A percentile compares a stretch with the other conserved stretches of the same genome.
phyloP scores from a whole-genome alignment of 2,888 invertebrate species.

The Embidobia sp. region DNA sequence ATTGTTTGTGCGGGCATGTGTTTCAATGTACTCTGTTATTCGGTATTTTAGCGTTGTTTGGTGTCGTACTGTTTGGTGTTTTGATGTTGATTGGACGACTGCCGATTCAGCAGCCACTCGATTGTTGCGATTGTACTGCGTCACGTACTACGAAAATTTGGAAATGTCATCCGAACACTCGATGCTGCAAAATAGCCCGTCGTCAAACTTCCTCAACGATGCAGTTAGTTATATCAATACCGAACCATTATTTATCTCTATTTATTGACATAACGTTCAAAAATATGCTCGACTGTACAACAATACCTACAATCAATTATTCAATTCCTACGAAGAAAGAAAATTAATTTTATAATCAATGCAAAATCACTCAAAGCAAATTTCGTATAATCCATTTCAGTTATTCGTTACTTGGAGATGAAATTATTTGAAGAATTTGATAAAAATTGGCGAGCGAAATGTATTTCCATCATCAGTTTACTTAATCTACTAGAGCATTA shows the following conservation, averaged over 20 bases:
- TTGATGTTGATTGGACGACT: conserved; percentile 81
- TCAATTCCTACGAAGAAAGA: conserved; percentile 26
- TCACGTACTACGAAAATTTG: conserved; percentile 62
- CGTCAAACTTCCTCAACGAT: conserved; percentile 45
- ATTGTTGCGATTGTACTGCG: conserved; percentile 75
- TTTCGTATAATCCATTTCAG: conserved; percentile 57
- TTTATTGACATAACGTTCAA: conserved; percentile 35
- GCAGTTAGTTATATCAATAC: conserved; percentile 61
- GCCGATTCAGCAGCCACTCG: conserved; percentile 79
- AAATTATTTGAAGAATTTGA: conserved; percentile 57
- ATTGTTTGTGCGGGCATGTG: conserved; percentile 55
- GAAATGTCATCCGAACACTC: conserved; percentile 63
- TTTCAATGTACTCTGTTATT: conserved; percentile 65
- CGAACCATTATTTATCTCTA: conserved; percentile 43
- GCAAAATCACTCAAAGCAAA: conserved; percentile 67
- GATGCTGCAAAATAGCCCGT: conserved; percentile 61
- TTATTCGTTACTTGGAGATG: conserved; percentile 45
- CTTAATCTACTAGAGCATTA: conserved; percentile 62
- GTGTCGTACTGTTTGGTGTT: conserved; percentile 76
- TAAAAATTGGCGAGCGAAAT: conserved; percentile 57
- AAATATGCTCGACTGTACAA: conserved; percentile 30
- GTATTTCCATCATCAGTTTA: conserved; percentile 63
- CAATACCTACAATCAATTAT: conserved; percentile 34
- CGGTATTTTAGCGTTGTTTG: conserved; percentile 74
- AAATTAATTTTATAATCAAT: conserved; percentile 48